Conservation (phyloP, 2,113 vertebrate genomes). For the Herpailurus yagouaroundi region DNA sequence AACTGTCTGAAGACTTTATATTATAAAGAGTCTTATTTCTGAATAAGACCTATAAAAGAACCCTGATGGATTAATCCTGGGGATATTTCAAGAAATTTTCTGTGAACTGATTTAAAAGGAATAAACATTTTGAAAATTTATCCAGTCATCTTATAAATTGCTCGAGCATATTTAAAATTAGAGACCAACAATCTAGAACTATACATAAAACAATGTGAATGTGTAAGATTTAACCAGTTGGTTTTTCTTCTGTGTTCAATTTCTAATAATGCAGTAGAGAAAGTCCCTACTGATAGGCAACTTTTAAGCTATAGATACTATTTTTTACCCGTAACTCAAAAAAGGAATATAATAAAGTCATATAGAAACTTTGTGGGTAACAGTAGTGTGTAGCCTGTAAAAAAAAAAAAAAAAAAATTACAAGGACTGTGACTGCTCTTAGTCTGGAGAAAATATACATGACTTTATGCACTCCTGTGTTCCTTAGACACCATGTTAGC, state of each 20-base stretch:
- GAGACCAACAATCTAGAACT: background rate
- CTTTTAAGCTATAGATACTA: background rate
- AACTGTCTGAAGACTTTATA: background rate
- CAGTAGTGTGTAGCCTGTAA: background rate
- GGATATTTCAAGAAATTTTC: background rate
- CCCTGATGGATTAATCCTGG: background rate
- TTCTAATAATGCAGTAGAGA: background rate
- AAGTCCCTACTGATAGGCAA: background rate
- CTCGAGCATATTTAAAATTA: slow-evolving; percentile 15
- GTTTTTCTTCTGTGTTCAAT: background rate
- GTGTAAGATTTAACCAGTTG: background rate
- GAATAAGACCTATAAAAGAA: background rate
- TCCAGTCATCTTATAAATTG: background rate
- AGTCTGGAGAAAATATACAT: background rate
- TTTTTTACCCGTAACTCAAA: background rate
- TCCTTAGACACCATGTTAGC: background rate
- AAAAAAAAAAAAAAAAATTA: background rate
- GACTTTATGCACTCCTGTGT: background rate
- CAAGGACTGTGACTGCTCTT: background rate
- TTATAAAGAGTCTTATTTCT: background rate
- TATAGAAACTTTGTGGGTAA: background rate
- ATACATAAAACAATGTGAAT: background rate
- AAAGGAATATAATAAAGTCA: background rate
- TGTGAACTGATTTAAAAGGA: slow-evolving; percentile 15
- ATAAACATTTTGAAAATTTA: background rate